Conservation (phyloP, 2,113 vertebrate genomes). For the Mellivora capensis region DNA sequence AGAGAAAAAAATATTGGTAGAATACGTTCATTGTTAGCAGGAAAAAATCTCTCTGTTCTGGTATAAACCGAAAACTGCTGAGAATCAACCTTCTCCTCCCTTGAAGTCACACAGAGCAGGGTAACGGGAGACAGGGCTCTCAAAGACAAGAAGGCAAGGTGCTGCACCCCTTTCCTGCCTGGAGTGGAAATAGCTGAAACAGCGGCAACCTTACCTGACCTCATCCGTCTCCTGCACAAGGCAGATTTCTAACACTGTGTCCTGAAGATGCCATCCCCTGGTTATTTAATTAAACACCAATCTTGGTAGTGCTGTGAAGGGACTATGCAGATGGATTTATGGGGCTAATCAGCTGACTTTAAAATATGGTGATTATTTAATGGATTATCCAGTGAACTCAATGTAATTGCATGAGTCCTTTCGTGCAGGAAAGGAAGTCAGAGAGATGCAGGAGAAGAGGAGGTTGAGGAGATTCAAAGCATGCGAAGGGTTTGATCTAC, state of each 20-base stretch:
- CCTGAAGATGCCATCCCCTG: accelerated
- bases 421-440: background rate
- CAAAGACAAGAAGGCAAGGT: background rate
- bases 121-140: background rate
- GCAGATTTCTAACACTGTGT: background rate
- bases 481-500: accelerated
- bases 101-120: background rate
- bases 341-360: background rate
- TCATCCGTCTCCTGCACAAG: background rate
- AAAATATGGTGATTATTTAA: too few relatives aligned
- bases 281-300: background rate
- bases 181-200: background rate
- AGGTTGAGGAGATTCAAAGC: background rate
- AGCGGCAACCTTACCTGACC: background rate
- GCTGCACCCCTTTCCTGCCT: background rate
- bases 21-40: background rate
- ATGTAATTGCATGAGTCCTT: background rate
- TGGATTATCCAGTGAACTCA: background rate
- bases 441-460: background rate
- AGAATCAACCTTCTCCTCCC: background rate
- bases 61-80: background rate
- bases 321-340: background rate
- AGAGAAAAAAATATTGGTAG: background rate
- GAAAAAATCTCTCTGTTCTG: background rate
- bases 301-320: background rate